Conservation (phyloP, 2,113 vertebrate genomes). For the Zootoca vivipara region DNA sequence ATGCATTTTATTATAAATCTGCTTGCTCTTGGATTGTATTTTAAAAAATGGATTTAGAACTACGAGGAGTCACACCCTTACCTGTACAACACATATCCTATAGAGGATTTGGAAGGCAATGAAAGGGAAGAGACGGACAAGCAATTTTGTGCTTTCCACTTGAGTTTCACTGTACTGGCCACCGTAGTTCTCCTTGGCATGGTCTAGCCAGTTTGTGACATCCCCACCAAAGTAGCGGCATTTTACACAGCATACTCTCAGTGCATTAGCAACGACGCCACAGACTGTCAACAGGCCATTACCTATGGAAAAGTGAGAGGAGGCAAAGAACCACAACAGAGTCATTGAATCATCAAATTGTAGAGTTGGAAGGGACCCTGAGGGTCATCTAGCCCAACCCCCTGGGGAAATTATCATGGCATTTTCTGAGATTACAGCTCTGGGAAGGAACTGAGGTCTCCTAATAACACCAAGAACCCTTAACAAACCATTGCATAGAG, state of each 20-base stretch:
- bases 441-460: too few relatives aligned
- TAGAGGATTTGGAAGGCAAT: conserved; percentile 88
- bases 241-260: conserved; percentile 73
- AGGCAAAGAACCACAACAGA: not conserved
- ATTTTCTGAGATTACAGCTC: too few relatives aligned
- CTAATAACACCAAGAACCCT: too few relatives aligned
- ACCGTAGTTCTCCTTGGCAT: conserved; percentile 84
- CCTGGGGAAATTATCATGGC: too few relatives aligned
- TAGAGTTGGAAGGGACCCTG: too few relatives aligned
- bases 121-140: conserved; percentile 84
- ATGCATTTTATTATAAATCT: not conserved
- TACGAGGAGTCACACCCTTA: conserved; percentile 41
- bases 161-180: conserved; percentile 82
- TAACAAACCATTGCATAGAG: too few relatives aligned
- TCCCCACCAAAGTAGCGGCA: conserved; percentile 70
- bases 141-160: conserved; percentile 84
- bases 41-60: not conserved
- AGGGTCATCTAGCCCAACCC: too few relatives aligned
- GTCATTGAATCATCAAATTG: not conserved
- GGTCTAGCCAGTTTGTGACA: conserved; percentile 80
- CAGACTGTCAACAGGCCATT: conserved; percentile 76
- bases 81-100: conserved; percentile 86
- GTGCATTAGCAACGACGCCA: conserved; percentile 80
- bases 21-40: rapidly evolving
- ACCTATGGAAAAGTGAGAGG: conserved; percentile 58